Evolutionary conservation across 2,113 vertebrate genomes (phyloP), one percentile per base, ranked within the genome.

Genomic region (Eretmochelys imbricata): DNA sequence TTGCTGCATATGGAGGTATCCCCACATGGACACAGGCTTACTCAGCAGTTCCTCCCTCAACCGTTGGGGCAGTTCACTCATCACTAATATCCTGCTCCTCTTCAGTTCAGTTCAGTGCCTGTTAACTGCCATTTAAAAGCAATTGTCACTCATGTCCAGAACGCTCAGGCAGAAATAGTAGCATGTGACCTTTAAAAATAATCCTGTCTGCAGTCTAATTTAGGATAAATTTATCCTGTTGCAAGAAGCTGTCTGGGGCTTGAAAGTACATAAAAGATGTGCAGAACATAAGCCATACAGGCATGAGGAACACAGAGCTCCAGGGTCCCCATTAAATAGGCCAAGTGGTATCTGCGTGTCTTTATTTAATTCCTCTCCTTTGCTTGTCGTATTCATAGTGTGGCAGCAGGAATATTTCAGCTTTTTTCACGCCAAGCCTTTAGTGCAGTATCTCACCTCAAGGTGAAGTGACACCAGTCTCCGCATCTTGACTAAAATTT

Each of bases 191-290:
- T 78, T 78, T 78, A 88, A 31, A 42, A 75, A 59, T 29, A 4
- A 42, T 87, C 86, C 79, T 25, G 22, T 59, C n/a, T 75, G 8
- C 81, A 65, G 54, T 65, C 53, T 8, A 19, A 20, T 1, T 17
- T 75, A 16, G 2, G 13, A 85, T 1, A 0, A 89, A 29, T 85
- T 95, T 92, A 38, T 81, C 81, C 75, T 94, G 24, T 24, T 69
- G 80, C 88, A 96, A 91, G 89, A 93, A 95, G 95, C 80, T 80
- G 89, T 91, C 94, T 85, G 91, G 20, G 85, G 91, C 84, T 81
- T 59, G 1, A 84, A 90, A 55, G 80, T 38, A 89, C 89, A 87
- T 90, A 94, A 14, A 59, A 84, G 91, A 78, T 83, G 81, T 69
- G 65, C 85, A 81, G 88, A 82, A 59, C 27, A 25, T 51, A 88